phyloP scores from a whole-genome alignment of 2,797 vertebrate genomes.

The Taeniopygia guttata region DNA sequence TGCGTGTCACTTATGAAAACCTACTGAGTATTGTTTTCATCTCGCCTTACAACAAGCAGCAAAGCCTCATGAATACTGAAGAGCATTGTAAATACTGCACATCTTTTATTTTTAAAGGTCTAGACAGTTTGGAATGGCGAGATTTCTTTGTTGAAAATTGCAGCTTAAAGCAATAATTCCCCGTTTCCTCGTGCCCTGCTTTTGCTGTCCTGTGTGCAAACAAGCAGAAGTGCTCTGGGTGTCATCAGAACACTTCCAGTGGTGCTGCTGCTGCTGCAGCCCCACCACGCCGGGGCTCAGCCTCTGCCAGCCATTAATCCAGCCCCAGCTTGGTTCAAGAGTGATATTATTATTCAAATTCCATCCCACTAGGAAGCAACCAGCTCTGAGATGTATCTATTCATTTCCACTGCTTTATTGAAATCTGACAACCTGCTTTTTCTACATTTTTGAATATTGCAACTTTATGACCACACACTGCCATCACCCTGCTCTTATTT shows the following conservation, averaged over 20 bases:
- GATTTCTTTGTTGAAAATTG: constrained; percentile 70
- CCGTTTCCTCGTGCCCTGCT: constrained; percentile 21
- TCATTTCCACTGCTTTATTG: constrained; percentile 60
- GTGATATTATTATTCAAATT: constrained; percentile 59
- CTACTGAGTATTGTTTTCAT: constrained; percentile 84
- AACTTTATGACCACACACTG: constrained; percentile 64
- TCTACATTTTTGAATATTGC: constrained; percentile 66
- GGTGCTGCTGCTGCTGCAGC: not conserved
- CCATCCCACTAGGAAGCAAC: constrained; percentile 43
- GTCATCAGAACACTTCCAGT: not conserved
- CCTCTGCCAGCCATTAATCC: constrained; percentile 25
- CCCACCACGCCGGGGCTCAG: constrained; percentile 28
- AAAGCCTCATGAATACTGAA: constrained; percentile 81
- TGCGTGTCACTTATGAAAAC: constrained; percentile 82
- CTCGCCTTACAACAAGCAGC: constrained; percentile 78
- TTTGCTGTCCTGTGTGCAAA: constrained; percentile 29
- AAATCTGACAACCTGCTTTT: constrained; percentile 47
- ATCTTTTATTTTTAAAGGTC: constrained; percentile 80
- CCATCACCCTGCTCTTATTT: constrained; percentile 66
- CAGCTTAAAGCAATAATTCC: constrained; percentile 43
- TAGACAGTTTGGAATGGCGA: constrained; percentile 72
- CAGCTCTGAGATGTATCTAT: constrained; percentile 47
- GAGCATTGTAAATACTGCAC: constrained; percentile 70
- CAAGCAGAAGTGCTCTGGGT: not conserved
- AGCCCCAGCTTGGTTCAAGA: constrained; percentile 15